These are phyloP conservation scores for Chunga burmeisteri DNA, from an alignment of 2,113 vertebrate species.

Conservation along the genomic window DNA sequence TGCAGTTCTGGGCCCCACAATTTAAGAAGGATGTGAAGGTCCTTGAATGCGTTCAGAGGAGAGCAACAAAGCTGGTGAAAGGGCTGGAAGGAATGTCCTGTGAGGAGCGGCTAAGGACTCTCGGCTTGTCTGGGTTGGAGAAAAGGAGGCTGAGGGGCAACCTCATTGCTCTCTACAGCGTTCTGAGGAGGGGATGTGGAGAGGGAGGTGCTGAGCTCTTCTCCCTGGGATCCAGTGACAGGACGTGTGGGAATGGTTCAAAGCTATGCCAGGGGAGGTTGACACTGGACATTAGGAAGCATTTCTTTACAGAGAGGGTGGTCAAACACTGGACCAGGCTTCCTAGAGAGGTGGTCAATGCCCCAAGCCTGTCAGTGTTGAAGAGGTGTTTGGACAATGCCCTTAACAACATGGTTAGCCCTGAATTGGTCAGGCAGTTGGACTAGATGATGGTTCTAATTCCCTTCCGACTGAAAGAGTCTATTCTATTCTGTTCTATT, in stretches of 20 bases:
- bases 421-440: neutral
- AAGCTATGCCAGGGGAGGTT: neutral
- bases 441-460: neutral
- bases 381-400: neutral
- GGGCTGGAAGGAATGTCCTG: neutral
- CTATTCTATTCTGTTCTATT: neutral
- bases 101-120: neutral
- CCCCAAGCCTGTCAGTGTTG: too few relatives aligned
- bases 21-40: neutral
- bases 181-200: neutral
- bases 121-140: neutral
- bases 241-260: neutral
- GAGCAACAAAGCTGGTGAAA: neutral
- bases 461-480: neutral
- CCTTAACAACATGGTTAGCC: neutral
- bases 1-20: neutral
- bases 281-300: neutral
- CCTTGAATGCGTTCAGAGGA: neutral
- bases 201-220: neutral
- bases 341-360: too few relatives aligned
- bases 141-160: accelerated
- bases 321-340: neutral
- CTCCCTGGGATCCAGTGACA: neutral
- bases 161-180: neutral
- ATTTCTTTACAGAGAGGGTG: neutral